Evolutionary conservation across 2,888 invertebrate genomes (phyloP), one percentile per base, ranked within the genome.

Genomic region (Drosophila leonis): DNA sequence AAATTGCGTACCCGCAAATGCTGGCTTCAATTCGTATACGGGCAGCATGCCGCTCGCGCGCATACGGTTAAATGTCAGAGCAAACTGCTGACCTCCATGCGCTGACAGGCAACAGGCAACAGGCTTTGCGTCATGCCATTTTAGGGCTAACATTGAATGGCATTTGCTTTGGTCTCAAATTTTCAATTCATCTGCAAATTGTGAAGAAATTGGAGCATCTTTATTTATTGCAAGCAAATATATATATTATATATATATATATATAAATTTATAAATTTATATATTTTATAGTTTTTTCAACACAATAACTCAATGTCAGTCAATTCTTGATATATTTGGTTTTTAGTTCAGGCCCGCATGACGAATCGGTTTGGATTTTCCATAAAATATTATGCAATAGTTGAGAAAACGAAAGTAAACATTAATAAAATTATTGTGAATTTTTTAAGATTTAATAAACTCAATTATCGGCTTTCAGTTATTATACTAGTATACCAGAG

Each of bases 61-160:
- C 46, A 62, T 62, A 54, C 5, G 59, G 57, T 60, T 88, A 83
- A 83, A 83, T 83, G 83, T 83, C 83, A 83, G 80, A 63, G 68
- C 64, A 73, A 83, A 71, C 67, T 60, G 69, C 80, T 88, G 83
- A 83, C 83, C 83, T 84, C 88, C 83, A 83, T 86, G 72, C 71
- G 65, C 56, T 73, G 88, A 80, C 83, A 83, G 70, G 68, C 78
- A 67, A 65, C 71, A 72, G 31, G 52, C 52, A 39, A 6, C 54
- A 39, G 39, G 27, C 60, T 76, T 75, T 75, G 71, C 65, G 48
- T 72, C 72, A 75, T 75, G 76, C 86, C 79, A 78, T 86, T 83
- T 88, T 84, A 83, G 83, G 88, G 86, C 83, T 78, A 71, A 64
- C 74, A 63, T 55, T 61, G 65, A 59, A 65, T 86, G 88, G 72